Base-by-base conservation (phyloP, 2,888 invertebrate genomes). In the Machimus atricapillus region DNA sequence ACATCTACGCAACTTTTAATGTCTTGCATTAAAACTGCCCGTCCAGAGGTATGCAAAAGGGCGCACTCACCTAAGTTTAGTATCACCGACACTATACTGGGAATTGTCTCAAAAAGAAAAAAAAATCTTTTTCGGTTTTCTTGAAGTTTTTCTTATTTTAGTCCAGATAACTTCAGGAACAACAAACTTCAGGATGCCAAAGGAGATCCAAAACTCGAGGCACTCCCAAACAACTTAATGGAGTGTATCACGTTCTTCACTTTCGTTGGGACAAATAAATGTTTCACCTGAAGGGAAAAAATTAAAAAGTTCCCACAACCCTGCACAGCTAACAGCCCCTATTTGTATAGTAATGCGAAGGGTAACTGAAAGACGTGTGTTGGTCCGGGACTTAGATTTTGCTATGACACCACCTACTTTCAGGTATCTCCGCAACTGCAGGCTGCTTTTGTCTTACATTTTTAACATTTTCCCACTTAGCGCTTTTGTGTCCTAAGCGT, bases 221-320 rank as follows among this genome's bases (percentile, higher is more conserved):
- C 56, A 79, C 27, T 16, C 16, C 27, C 79, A 56, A 46, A 79
- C 52, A 46, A 79, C 56, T 79, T 79, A 79, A 79, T 79, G 79
- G 79, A 12, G 79, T 79, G 52, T 79, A 79, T 79, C 79, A 79
- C 79, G 56, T 79, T 79, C 27, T 79, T 79, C 79, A 79, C 79
- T 79, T 79, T 46, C 40, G 52, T 52, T 27, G 27, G 79, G 31
- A 52, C 79, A 79, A 27, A 79, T 19, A 66, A 66, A 66, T 23
- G 27, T 66, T 66, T 12, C 66, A 66, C 9, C 66, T 66, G 27
- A 66, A 19, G 66, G 66, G 12, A 66, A 66, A 14, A 79, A 79
- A 79, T 79, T 79, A 46, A 31, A 79, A 79, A 79, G 46, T 79
- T 79, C 31, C n/a, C 23, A 66, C 23, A 66, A 66, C 27, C 31